A percentile compares a stretch with the other conserved stretches of the same genome.
Conservation (phyloP, 2,888 invertebrate species). For the Limenitis arthemis region DNA sequence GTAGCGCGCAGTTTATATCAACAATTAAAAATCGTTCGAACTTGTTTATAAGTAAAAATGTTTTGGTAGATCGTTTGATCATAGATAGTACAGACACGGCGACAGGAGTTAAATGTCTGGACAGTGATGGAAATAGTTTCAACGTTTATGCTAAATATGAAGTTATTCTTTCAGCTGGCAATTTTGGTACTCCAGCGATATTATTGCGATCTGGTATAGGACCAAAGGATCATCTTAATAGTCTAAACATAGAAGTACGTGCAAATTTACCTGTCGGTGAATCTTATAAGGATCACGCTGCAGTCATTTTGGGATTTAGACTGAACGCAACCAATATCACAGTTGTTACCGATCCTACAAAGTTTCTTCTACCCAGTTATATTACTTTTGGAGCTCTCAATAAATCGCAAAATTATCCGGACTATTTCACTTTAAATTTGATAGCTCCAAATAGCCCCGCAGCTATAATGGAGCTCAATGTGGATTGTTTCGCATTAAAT, state of each 20-base stretch:
- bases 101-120: constrained; percentile 30
- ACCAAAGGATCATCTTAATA: constrained; percentile 32
- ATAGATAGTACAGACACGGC: constrained; percentile 29
- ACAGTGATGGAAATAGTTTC: constrained; percentile 28
- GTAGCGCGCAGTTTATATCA: no score
- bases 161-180: constrained; percentile 36
- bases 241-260: constrained; percentile 31
- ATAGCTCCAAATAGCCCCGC: no score
- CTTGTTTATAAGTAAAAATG: no score
- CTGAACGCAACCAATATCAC: not conserved
- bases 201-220: constrained; percentile 43
- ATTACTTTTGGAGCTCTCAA: no score
- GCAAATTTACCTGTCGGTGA: constrained; percentile 38
- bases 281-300: constrained; percentile 35
- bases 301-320: not conserved
- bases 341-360: no score
- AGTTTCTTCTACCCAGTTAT: no score
- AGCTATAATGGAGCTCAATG: no score
- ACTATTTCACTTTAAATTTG: no score
- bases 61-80: constrained; percentile 29
- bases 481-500: not conserved
- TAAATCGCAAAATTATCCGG: no score
- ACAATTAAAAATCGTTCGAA: no score
- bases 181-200: constrained; percentile 35
- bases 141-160: constrained; percentile 32